These are phyloP conservation scores for Phylloscopus collybita DNA, from an alignment of 2,797 vertebrate genomes.

Conservation along the genomic window DNA sequence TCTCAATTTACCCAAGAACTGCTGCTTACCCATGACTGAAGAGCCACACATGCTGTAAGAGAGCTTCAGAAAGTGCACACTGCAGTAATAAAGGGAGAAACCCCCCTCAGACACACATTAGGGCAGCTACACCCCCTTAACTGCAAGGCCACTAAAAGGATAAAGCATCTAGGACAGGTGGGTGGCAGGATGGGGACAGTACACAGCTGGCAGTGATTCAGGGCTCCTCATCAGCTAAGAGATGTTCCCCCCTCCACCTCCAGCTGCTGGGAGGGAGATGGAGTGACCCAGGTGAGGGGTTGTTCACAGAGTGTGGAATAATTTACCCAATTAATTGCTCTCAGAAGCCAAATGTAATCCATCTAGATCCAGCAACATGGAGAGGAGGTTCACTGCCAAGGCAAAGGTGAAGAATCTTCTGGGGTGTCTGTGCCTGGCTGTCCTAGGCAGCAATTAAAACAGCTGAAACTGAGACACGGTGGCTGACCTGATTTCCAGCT, in stretches of 20 bases:
- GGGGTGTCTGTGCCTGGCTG: not conserved
- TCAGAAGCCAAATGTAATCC: not conserved
- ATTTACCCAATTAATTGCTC: not conserved
- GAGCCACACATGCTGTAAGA: not conserved
- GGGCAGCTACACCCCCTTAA: not conserved
- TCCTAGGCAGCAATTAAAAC: not conserved
- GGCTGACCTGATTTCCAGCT: constrained; percentile 29
- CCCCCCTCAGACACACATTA: rapidly evolving
- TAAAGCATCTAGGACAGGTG: not conserved
- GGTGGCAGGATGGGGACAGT: not conserved
- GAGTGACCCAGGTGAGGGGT: not conserved
- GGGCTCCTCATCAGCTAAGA: not conserved
- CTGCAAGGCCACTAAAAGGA: not conserved
- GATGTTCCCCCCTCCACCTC: too few relatives aligned
- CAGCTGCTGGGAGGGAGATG: not conserved
- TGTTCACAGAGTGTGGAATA: not conserved
- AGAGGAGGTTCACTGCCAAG: not conserved
- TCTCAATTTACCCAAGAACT: not conserved
- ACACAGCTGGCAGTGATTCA: not conserved
- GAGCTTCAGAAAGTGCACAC: rapidly evolving
- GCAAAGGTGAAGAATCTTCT: not conserved
- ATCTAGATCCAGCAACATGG: not conserved
- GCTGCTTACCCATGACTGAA: not conserved
- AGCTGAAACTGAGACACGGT: not conserved
- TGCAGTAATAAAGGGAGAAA: rapidly evolving